phyloP scores from a whole-genome alignment of 2,888 invertebrate genomes.

The Listrodromus nycthemerus region DNA sequence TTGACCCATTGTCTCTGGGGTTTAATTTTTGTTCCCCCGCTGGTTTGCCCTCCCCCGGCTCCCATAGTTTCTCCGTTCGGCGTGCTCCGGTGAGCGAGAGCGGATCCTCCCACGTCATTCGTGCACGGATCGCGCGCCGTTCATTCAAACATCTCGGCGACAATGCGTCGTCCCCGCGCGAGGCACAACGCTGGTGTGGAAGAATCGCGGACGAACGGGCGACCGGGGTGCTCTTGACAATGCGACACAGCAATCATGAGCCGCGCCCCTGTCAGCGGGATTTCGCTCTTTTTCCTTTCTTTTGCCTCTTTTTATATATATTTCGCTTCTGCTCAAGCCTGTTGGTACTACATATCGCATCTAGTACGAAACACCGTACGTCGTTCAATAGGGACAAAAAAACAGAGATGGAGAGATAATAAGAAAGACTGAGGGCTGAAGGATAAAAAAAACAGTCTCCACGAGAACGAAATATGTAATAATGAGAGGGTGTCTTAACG shows the following conservation, averaged over 20 bases:
- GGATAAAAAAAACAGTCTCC: slow-evolving; percentile 35
- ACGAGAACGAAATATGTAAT: slow-evolving; percentile 52
- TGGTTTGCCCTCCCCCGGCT: slow-evolving; percentile 71
- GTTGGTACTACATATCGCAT: slow-evolving; percentile 17
- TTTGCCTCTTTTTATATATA: slow-evolving; percentile 64
- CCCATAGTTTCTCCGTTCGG: slow-evolving; percentile 44
- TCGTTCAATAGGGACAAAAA: slow-evolving; percentile 46
- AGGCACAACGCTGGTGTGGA: slow-evolving; percentile 36
- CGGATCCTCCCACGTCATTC: slow-evolving; percentile 78
- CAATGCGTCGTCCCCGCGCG: slow-evolving; percentile 60
- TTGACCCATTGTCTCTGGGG: slow-evolving; percentile 84
- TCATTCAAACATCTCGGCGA: slow-evolving; percentile 65
- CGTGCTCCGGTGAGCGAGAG: slow-evolving; percentile 69
- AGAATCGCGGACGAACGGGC: slow-evolving; percentile 69
- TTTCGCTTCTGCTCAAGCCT: slow-evolving; percentile 53
- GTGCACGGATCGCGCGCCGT: slow-evolving; percentile 58
- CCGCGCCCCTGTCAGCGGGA: slow-evolving; percentile 83
- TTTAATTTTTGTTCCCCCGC: slow-evolving; percentile 76
- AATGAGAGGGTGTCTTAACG: slow-evolving; percentile 56
- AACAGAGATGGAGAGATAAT: slow-evolving; percentile 42
- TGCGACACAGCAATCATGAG: slow-evolving; percentile 84
- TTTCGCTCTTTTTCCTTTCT: slow-evolving; percentile 71
- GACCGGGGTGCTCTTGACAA: slow-evolving; percentile 77
- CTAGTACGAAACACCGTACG: slow-evolving; percentile 42
- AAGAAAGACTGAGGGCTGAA: slow-evolving; percentile 25